Evolutionary conservation across 2,797 vertebrate genomes (phyloP), one percentile per base, ranked within the genome.

Genomic region (Aplochiton taeniatus): DNA sequence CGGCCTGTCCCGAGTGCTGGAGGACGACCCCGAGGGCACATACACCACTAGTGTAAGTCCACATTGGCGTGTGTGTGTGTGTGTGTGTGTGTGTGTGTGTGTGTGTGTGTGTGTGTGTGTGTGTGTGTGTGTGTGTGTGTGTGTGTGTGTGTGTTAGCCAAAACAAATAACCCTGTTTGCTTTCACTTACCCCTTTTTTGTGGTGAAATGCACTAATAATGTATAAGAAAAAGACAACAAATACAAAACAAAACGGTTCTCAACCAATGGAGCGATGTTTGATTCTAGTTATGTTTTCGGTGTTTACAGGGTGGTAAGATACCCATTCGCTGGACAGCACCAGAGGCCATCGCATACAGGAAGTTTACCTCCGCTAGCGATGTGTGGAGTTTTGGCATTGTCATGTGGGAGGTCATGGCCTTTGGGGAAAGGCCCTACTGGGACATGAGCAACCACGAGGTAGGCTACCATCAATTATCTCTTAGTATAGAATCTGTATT

Each of bases 341-440:
- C 97, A 0, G 97, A 99, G 74, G 97, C 97, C 66, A 99, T 98
- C 63, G 94, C 95, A 7, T 98, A 95, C 84, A 94, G 97, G 77
- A 98, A 98, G 86, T 99, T 99, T 87, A 98, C 97, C 41, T 98
- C 97, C 0, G 97, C 97, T 58, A 98, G 97, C 0, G 97, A 99
- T 0, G 96, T 98, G 75, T 99, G 97, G 97, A 98, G 97, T 85
- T 99, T 95, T 0, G 97, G 97, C 64, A 98, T 99, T 0, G 96
- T 99, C 80, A 98, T 98, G 96, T 99, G 97, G 97, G 97, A 99
- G 76, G 96, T 98, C 75, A 97, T 99, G 96, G 95, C 96, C 0
- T 98, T 95, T 0, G 97, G 97, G 0, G 97, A 98, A 76, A 85
- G 97, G 55, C 97, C 97, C 0, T 99, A 98, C 86, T 98, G 97